Conservation (phyloP, 2,888 invertebrate genomes). For the Quadriops clusia region DNA sequence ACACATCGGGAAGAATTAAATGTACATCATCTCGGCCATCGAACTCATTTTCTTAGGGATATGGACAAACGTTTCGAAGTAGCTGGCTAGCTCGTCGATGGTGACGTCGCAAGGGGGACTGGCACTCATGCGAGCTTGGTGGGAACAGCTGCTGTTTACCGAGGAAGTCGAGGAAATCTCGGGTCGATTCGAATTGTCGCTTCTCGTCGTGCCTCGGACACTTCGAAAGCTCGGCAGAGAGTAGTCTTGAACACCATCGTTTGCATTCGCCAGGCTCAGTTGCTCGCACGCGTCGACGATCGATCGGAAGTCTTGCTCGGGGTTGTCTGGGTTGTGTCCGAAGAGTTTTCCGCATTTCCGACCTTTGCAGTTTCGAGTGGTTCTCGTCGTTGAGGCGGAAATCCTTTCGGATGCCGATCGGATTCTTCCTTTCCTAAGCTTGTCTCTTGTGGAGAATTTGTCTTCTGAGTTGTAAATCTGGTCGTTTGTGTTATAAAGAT, state of each 20-base stretch:
- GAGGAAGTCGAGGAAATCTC: constrained; percentile 15
- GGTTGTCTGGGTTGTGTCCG: constrained; percentile 24
- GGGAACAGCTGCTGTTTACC: constrained; percentile 52
- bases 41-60: constrained; percentile 96
- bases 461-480: too few species aligned
- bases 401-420: too few species aligned
- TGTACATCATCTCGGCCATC: constrained; percentile 99
- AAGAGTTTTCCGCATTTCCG: constrained; percentile 29
- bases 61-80: constrained; percentile 90
- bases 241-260: constrained; percentile 24
- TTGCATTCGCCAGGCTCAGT: constrained; percentile 28
- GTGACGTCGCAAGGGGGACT: constrained; percentile 73
- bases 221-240: constrained; percentile 27
- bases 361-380: too few species aligned
- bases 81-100: constrained; percentile 88
- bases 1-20: too few species aligned
- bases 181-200: constrained; percentile 10
- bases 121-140: constrained; percentile 52
- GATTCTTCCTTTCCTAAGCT: too few species aligned
- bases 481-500: too few species aligned
- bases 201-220: constrained; percentile 20
- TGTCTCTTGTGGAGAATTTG: too few species aligned
- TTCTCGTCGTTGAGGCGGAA: too few species aligned
- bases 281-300: constrained; percentile 34
- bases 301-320: constrained; percentile 32